Percentiles rank a stretch among this genome's conserved stretches.
phyloP scores from a whole-genome alignment of 2,113 vertebrate species.

The Chionomys nivalis region DNA sequence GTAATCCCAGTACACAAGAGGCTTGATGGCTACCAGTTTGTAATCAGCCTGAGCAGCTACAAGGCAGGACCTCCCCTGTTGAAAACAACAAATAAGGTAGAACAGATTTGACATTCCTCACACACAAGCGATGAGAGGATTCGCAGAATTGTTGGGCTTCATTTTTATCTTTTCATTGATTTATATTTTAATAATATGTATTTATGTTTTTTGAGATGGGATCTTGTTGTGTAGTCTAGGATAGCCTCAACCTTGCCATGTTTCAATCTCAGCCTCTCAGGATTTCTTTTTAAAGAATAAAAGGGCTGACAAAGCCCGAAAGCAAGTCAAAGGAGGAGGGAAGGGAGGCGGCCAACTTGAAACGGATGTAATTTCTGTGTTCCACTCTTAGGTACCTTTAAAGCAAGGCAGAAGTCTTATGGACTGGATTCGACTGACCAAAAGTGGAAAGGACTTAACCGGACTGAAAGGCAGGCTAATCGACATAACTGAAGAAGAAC shows the following conservation, averaged over 20 bases:
- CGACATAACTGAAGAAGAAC: constrained; percentile 94
- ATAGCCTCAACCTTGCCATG: not conserved
- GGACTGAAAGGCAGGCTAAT: constrained; percentile 93
- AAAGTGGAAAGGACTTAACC: constrained; percentile 95
- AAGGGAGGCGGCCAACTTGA: not conserved
- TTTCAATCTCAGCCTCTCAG: not conserved
- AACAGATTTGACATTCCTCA: not conserved
- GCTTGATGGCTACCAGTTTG: not conserved
- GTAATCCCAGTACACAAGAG: not conserved
- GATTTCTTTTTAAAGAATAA: constrained; percentile 44
- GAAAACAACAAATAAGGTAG: not conserved
- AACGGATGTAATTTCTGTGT: not conserved
- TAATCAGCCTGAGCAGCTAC: not conserved
- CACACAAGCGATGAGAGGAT: not conserved
- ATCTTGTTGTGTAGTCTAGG: not conserved
- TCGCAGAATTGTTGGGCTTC: constrained; percentile 37
- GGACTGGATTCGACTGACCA: constrained; percentile 97
- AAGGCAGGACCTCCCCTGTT: not conserved
- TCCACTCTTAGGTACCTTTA: constrained; percentile 90
- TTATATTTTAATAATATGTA: not conserved
- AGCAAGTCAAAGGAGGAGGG: not conserved
- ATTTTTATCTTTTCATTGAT: not conserved
- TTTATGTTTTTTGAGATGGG: not conserved
- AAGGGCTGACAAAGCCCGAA: not conserved
- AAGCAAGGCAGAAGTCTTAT: constrained; percentile 98